phyloP scores from a whole-genome alignment of 1,140 invertebrate species.

The Nymphalis io region DNA sequence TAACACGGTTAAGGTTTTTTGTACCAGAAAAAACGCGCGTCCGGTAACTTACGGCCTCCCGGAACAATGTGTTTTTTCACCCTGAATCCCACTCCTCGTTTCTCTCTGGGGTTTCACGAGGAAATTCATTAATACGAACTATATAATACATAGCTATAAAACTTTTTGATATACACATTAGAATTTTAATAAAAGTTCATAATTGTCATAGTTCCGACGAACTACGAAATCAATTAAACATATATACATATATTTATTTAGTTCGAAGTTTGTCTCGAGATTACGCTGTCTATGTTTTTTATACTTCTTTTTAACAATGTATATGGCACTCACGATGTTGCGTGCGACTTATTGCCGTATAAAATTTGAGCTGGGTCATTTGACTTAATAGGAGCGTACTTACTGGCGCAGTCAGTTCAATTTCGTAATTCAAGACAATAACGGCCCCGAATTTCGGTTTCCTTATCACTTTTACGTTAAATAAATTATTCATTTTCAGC shows the following conservation, averaged over 20 bases:
- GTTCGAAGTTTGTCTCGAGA: slow-evolving; percentile 5
- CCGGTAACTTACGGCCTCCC: slow-evolving; percentile 7
- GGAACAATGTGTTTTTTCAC: background rate
- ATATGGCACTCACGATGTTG: slow-evolving; percentile 33
- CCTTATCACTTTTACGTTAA: slow-evolving; percentile 42
- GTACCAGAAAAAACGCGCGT: background rate
- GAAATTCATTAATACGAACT: background rate
- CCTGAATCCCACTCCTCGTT: background rate
- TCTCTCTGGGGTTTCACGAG: background rate
- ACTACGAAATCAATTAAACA: slow-evolving; percentile 6
- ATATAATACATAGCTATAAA: background rate
- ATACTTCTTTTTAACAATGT: slow-evolving; percentile 24
- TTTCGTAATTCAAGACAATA: slow-evolving; percentile 50
- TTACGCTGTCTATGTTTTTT: background rate
- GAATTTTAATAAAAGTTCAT: background rate
- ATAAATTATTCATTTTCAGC: slow-evolving; percentile 48
- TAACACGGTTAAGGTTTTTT: background rate
- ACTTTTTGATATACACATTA: background rate
- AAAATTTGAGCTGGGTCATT: slow-evolving; percentile 63
- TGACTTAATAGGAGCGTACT: slow-evolving; percentile 57
- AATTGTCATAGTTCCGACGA: no score
- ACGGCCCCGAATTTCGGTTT: slow-evolving; percentile 34
- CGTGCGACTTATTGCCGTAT: slow-evolving; percentile 63
- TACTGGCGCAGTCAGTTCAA: slow-evolving; percentile 45
- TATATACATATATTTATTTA: slow-evolving; percentile 10